Evolutionary conservation across 2,888 invertebrate genomes (phyloP).

Genomic region (Dasypogon diadema): DNA sequence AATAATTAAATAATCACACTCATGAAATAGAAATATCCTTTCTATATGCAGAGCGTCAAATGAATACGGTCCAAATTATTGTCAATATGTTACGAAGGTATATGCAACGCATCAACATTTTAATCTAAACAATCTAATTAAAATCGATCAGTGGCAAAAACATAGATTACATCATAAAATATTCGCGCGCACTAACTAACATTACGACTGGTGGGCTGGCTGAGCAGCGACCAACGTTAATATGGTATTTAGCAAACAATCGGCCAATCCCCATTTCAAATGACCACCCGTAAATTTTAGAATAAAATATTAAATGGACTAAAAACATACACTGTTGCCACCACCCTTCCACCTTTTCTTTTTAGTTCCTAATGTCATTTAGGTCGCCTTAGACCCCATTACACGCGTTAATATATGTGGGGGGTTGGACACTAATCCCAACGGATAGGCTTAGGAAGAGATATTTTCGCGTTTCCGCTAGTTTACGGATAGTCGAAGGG

Average conservation of each 20-base stretch:
- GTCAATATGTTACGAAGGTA: background rate
- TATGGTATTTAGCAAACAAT: background rate
- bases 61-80: background rate
- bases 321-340: background rate
- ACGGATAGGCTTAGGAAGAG: conserved; percentile 2
- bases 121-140: background rate
- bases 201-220: no score
- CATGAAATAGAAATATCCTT: no score
- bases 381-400: no score
- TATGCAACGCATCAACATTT: background rate
- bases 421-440: no score
- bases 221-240: background rate
- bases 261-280: background rate
- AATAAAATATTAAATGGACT: conserved; percentile 4
- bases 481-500: background rate
- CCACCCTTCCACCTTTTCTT: background rate
- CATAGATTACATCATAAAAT: background rate
- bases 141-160: background rate
- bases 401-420: background rate
- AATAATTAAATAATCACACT: no score
- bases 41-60: no score
- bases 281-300: background rate
- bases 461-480: background rate
- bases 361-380: background rate
- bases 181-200: background rate